A percentile compares a stretch with the other conserved stretches of the same genome.
phyloP scores from a whole-genome alignment of 2,888 invertebrate genomes.

The Metellina segmentata region DNA sequence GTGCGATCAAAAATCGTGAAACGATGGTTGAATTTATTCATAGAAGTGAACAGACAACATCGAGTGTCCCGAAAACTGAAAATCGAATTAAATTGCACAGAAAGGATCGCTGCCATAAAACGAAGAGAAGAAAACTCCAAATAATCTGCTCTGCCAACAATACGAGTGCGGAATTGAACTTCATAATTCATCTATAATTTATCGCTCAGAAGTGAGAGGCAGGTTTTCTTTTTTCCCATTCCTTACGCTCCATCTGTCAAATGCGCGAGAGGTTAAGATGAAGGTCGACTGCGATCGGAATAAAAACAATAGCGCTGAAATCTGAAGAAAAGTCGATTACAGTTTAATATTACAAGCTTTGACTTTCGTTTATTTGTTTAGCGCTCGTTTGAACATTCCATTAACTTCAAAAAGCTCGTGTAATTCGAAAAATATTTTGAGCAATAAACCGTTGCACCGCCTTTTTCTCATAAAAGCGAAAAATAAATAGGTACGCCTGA shows the following conservation, averaged over 20 bases:
- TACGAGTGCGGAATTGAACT: conserved; percentile 16
- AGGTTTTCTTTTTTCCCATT: background rate
- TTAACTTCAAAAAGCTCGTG: background rate
- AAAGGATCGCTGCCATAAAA: background rate
- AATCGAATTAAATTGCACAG: background rate
- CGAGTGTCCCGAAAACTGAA: background rate
- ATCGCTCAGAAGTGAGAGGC: conserved; percentile 12
- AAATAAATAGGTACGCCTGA: too few species aligned
- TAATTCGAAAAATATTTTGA: background rate
- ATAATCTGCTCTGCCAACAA: conserved; percentile 25
- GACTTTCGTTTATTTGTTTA: conserved; percentile 4
- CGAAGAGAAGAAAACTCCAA: background rate
- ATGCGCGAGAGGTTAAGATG: background rate
- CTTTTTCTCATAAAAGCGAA: background rate
- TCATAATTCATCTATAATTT: conserved; percentile 51
- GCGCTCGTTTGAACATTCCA: background rate
- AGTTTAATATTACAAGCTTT: conserved; percentile 19
- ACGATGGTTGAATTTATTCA: too few species aligned
- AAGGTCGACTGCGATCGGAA: background rate
- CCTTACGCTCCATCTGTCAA: conserved; percentile 15
- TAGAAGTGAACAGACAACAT: too few species aligned
- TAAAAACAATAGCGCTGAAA: conserved; percentile 30
- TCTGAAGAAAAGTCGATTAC: conserved; percentile 16
- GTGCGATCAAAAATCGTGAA: too few species aligned
- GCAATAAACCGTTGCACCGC: background rate